Percentiles rank a stretch among this genome's conserved stretches.
Conservation (phyloP, 92 coral and sea anemone genomes). For the Micromussa lordhowensis region DNA sequence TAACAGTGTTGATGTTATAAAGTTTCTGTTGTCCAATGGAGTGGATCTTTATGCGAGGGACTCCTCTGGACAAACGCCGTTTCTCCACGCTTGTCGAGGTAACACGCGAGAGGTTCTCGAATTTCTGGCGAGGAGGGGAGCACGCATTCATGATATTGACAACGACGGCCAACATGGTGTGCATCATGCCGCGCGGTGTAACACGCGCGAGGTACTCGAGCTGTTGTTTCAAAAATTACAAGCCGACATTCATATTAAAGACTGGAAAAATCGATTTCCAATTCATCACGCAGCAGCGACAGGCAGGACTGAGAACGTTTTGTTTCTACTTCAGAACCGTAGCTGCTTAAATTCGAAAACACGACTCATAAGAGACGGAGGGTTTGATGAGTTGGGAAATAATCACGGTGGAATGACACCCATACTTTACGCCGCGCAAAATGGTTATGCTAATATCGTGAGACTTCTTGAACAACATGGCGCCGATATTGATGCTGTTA, state of each 20-base stretch:
- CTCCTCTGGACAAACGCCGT: constrained; percentile 3
- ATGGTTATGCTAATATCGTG: neutral
- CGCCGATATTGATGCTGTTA: neutral
- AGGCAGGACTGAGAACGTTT: neutral
- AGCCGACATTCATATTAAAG: constrained; percentile 4
- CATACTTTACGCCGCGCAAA: neutral
- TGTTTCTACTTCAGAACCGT: neutral
- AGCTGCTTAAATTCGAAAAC: neutral
- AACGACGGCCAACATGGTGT: neutral
- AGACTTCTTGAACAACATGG: neutral
- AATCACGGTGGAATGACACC: neutral
- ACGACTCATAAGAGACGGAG: neutral
- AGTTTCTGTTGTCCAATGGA: neutral
- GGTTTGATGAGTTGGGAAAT: neutral
- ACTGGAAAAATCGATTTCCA: constrained; percentile 8
- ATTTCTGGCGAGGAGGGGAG: constrained; percentile 21
- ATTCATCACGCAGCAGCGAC: constrained; percentile 8
- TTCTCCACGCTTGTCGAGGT: constrained; percentile 12
- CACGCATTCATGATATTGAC: constrained; percentile 21
- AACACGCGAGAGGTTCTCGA: constrained; percentile 10
- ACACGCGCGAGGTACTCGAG: no score
- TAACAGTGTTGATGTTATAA: constrained; percentile 2
- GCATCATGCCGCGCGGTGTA: no score
- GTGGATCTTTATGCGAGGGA: neutral
- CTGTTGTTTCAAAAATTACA: no score